Base-by-base conservation (phyloP, 2,888 invertebrate genomes). In the Cephus pygmeus region DNA sequence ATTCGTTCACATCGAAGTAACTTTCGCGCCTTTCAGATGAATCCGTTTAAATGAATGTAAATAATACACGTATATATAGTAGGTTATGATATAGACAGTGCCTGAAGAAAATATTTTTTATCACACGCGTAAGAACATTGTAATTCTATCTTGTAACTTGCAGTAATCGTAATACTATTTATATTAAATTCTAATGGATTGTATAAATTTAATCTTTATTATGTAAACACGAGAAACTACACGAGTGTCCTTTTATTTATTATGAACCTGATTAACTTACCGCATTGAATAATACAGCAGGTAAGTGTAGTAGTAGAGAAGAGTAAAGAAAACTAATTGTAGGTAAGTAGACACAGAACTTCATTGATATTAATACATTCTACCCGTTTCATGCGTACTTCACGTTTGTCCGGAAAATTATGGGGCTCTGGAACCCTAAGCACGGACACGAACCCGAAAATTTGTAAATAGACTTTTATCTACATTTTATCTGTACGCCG, bases 161-260 rank as follows among this genome's bases (percentile, higher is more conserved):
- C 79, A 81, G 82, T 84, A 84, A 82, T 83, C 83, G 78, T 83
- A 83, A 79, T 83, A 79, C 82, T 87, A 87, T 86, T 86, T 89
- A 88, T 88, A 84, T 84, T 79, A 82, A 78, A 84, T 71, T 85
- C 84, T 87, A 84, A 85, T 83, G 83, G 81, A 87, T 87, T 89
- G 86, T 89, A 89, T 86, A 88, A 88, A 89, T 85, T 79, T 83
- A 84, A 80, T 82, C 85, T 88, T 88, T 89, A 88, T 85, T 87
- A 88, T 86, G 84, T 84, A 88, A 88, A 87, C 75, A 73, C 71
- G 80, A 81, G 79, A 56, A 56, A 56, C 56, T 56, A 56, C 56
- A 23, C 23, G 1, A 23, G 56, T 56, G 15, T 23, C 15, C 6
- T 56, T 56, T 23, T 56, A 9, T 9, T 56, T 56, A 36, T 36